phyloP scores from a whole-genome alignment of 2,113 vertebrate species.

The Nothobranchius furzeri region DNA sequence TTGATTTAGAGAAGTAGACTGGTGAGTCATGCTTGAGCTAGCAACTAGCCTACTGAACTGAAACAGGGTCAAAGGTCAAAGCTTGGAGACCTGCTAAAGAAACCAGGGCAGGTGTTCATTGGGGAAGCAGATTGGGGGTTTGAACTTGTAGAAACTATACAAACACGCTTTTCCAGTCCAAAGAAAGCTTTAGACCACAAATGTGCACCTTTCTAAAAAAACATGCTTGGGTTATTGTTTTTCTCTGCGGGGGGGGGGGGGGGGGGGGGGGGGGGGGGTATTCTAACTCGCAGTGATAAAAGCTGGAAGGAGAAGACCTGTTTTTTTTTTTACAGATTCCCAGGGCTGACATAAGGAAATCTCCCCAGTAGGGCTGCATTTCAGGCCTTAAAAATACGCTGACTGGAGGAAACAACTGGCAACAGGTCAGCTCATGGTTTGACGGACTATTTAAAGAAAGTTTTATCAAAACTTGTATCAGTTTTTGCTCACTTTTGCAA shows the following conservation, averaged over 20 bases:
- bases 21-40: conserved; percentile 11
- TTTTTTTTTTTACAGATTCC: conserved; percentile 40
- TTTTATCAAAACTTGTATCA: conserved; percentile 4
- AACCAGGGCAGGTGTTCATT: conserved; percentile 1
- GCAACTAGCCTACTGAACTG: not conserved
- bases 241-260: conserved; percentile 3
- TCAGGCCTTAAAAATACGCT: conserved; percentile 41
- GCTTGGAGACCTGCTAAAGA: conserved; percentile 3
- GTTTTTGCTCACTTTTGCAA: too few relatives aligned
- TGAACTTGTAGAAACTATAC: conserved; percentile 10
- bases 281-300: conserved; percentile 21
- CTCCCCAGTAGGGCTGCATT: conserved; percentile 42
- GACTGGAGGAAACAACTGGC: conserved; percentile 27
- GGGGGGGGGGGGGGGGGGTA: conserved; percentile 9
- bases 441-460: not conserved
- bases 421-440: conserved; percentile 20
- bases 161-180: conserved; percentile 5
- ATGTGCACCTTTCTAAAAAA: conserved; percentile 6
- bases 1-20: not conserved
- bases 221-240: not conserved
- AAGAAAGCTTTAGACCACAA: not conserved
- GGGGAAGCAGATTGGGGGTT: conserved; percentile 3
- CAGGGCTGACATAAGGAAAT: conserved; percentile 24
- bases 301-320: conserved; percentile 19
- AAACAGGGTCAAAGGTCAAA: conserved; percentile 1